Evolutionary conservation across 2,888 invertebrate species (phyloP).

Genomic region (Carcina quercana): DNA sequence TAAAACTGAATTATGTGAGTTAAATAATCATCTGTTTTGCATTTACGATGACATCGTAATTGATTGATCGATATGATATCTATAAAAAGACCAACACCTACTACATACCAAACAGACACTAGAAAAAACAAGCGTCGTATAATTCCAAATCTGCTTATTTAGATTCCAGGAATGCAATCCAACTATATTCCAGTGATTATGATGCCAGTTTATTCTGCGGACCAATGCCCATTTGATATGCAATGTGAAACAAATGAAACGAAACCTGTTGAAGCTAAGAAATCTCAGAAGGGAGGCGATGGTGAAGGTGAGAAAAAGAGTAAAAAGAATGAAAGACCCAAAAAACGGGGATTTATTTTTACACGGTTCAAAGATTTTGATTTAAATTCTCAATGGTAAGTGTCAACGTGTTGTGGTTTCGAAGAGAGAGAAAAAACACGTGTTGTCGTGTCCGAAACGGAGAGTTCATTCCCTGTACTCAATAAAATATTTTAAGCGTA

Average conservation of each 20-base stretch:
- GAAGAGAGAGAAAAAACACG: too few relatives aligned
- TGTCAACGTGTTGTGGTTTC: too few relatives aligned
- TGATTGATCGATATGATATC: not conserved
- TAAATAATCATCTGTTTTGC: too few relatives aligned
- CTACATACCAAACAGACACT: not conserved
- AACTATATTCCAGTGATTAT: conserved; percentile 57
- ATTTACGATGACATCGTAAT: too few relatives aligned
- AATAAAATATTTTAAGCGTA: too few relatives aligned
- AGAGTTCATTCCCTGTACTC: too few relatives aligned
- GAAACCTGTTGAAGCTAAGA: conserved; percentile 30
- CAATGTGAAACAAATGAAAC: conserved; percentile 47
- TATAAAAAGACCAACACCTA: not conserved
- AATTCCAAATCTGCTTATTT: not conserved
- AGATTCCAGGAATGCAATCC: conserved; percentile 24
- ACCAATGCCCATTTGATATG: conserved; percentile 57
- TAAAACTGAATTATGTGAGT: too few relatives aligned
- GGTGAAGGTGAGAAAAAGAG: conserved; percentile 27
- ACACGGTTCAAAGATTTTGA: conserved; percentile 58
- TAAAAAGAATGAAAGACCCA: conserved; percentile 38
- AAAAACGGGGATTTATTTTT: conserved; percentile 47
- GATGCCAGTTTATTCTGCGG: conserved; percentile 57
- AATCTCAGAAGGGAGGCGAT: conserved; percentile 23
- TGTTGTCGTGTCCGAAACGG: too few relatives aligned
- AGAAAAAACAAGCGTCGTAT: not conserved
- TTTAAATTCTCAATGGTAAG: conserved; percentile 56